phyloP scores from a whole-genome alignment of 2,113 vertebrate genomes.

The Pongo pygmaeus region DNA sequence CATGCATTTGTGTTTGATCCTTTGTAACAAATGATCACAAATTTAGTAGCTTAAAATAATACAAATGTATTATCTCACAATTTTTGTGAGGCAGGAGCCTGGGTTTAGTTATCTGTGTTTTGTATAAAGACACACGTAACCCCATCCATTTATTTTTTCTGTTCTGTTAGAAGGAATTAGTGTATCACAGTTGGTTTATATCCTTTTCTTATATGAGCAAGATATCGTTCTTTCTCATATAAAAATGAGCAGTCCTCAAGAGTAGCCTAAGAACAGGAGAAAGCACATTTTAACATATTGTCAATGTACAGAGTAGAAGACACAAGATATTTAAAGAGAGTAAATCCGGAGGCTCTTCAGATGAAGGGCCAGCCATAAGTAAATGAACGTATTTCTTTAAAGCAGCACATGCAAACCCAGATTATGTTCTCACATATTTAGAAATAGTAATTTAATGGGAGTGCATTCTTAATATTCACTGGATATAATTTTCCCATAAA shows the following conservation, averaged over 20 bases:
- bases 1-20: background rate
- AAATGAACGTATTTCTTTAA: background rate
- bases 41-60: background rate
- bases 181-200: background rate
- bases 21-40: background rate
- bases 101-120: background rate
- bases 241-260: background rate
- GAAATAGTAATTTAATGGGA: too few species aligned
- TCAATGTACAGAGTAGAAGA: background rate
- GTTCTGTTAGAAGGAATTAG: background rate
- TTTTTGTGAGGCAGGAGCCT: background rate
- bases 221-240: background rate
- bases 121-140: background rate
- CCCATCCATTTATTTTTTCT: background rate
- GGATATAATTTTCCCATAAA: background rate
- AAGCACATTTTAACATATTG: background rate
- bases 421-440: background rate
- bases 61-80: background rate
- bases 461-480: background rate
- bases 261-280: background rate
- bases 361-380: background rate
- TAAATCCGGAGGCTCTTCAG: background rate
- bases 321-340: background rate
- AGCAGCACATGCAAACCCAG: background rate
- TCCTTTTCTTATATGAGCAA: background rate